Base-by-base conservation (phyloP, 1,140 invertebrate genomes). In the Formica selysi region DNA sequence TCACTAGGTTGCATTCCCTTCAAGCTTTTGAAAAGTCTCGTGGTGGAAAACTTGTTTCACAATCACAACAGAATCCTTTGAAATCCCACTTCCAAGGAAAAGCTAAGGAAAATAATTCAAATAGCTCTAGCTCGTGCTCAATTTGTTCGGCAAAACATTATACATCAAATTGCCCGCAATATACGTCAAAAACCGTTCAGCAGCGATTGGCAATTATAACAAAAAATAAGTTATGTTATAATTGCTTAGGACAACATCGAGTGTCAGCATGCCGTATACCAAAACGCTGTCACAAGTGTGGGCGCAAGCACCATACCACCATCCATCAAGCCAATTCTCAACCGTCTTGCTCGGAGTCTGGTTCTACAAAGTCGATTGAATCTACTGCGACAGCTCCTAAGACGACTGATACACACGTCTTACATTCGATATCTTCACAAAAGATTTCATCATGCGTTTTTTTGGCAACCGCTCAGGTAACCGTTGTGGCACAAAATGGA, bases 71-170 rank as follows among this genome's bases (percentile, higher is more conserved):
- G n/a, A n/a, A n/a, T n/a, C n/a, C n/a, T n/a, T n/a, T n/a, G n/a
- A 3, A 3, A 0, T 11, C 7, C 10, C 57, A 11, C 38, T 0
- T 10, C 57, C 8, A 59, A 11, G 11, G 7, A 3, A 0, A 59
- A 59, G 22, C 38, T n/a, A n/a, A n/a, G n/a, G n/a, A n/a, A n/a
- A n/a, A n/a, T n/a, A n/a, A n/a, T n/a, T n/a, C 57, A 26, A 22
- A 0, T 0, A 4, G 10, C 2, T 10, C 3, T 0, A 22, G 22
- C 2, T 11, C 8, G 2, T 61, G n/a, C 1, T 22, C 6, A 0
- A 5, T 61, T 3, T 48, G 57, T n/a, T 26, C 8, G 0, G 0
- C 57, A 2, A 61, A 61, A 1, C 57, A 61, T 61, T 61, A 22
- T 22, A 22, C 10, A 8, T 7, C 7, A 0, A 8, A 8, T 7